Conservation (phyloP, 1,140 invertebrate genomes). For the Dendroctonus valens region DNA sequence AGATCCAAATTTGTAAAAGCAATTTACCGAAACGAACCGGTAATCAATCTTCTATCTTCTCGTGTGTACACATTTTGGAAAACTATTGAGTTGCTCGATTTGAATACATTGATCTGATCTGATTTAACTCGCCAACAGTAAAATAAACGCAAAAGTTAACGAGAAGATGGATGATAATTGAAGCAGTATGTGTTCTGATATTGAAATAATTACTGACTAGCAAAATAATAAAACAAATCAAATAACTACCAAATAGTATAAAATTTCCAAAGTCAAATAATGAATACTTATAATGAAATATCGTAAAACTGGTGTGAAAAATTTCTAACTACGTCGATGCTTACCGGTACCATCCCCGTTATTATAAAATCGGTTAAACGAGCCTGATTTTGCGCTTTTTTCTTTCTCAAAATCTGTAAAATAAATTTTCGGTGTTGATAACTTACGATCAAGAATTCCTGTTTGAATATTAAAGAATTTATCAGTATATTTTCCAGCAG, state of each 20-base stretch:
- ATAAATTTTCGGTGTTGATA: constrained; percentile 33
- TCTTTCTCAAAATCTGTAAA: constrained; percentile 36
- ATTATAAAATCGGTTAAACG: constrained; percentile 35
- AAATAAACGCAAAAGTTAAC: no score
- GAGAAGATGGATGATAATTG: no score
- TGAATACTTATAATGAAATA: neutral
- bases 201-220: no score
- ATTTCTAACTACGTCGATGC: constrained; percentile 36
- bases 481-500: constrained; percentile 6
- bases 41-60: no score
- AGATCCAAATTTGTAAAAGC: no score
- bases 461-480: constrained; percentile 5
- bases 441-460: constrained; percentile 2
- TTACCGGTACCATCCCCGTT: constrained; percentile 36
- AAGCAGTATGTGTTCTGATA: no score
- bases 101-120: no score
- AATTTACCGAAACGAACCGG: no score
- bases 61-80: no score
- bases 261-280: neutral
- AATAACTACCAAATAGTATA: neutral
- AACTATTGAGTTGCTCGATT: no score
- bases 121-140: no score
- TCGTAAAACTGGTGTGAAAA: constrained; percentile 14
- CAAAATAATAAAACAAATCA: no score
- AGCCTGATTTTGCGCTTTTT: constrained; percentile 35